A percentile compares a stretch with the other conserved stretches of the same genome.
phyloP scores from a whole-genome alignment of 2,797 vertebrate genomes.

The Psittacula echo region DNA sequence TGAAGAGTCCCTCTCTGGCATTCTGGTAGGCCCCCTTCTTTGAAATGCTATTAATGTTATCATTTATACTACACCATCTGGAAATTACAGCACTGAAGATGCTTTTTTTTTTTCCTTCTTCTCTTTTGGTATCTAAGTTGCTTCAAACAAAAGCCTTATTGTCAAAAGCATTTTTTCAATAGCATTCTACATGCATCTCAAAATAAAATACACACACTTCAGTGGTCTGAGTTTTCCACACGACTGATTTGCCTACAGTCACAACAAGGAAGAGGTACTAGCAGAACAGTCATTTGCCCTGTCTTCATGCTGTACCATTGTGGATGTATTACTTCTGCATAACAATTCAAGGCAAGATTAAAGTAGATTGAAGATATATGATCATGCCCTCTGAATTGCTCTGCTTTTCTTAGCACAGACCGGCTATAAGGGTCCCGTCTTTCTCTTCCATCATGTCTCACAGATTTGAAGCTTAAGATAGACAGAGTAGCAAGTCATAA shows the following conservation, averaged over 20 bases:
- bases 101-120: neutral
- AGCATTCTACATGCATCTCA: neutral
- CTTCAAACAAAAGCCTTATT: neutral
- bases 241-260: neutral
- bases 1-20: neutral
- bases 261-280: neutral
- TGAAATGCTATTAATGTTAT: neutral
- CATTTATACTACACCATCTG: neutral
- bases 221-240: neutral
- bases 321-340: neutral
- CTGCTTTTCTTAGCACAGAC: neutral
- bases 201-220: neutral
- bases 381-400: neutral
- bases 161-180: neutral
- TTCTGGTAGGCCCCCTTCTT: neutral
- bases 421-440: accelerated
- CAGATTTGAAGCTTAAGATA: neutral
- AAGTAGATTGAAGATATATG: neutral
- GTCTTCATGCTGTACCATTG: neutral
- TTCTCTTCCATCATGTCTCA: neutral
- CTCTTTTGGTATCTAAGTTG: neutral
- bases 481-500: neutral
- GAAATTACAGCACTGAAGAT: neutral
- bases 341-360: neutral
- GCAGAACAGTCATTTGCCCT: neutral